These are phyloP conservation scores for Excalfactoria chinensis DNA, from an alignment of 2,113 vertebrate species.

Conservation along the genomic window DNA sequence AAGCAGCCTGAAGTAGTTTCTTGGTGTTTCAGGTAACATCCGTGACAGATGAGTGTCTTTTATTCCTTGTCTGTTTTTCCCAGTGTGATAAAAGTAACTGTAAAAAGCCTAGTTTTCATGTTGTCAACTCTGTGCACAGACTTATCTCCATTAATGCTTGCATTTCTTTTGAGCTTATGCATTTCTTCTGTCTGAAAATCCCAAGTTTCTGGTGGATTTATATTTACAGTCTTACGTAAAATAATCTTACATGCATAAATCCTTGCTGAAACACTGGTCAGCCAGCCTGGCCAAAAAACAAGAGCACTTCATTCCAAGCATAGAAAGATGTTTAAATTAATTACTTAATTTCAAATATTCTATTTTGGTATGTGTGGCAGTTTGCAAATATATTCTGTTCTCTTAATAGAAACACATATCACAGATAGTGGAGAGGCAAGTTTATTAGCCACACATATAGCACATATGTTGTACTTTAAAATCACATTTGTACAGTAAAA, in stretches of 20 bases:
- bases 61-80: neutral
- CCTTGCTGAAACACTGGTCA: neutral
- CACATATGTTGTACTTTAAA: neutral
- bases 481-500: neutral
- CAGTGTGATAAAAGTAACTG: neutral
- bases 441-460: neutral
- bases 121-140: neutral
- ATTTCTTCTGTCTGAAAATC: neutral
- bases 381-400: neutral
- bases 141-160: neutral
- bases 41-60: neutral
- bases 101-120: neutral
- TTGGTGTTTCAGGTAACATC: neutral
- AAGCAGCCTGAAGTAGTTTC: neutral
- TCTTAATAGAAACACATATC: neutral
- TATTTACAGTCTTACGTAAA: neutral
- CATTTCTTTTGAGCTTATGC: neutral
- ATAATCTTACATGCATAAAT: neutral
- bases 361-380: neutral
- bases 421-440: neutral
- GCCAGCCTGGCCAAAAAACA: neutral
- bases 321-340: neutral
- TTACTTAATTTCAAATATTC: rapidly evolving
- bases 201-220: neutral
- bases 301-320: neutral